Evolutionary conservation across 2,888 invertebrate genomes (phyloP).

Genomic region (Disparrhopalites patrizii): DNA sequence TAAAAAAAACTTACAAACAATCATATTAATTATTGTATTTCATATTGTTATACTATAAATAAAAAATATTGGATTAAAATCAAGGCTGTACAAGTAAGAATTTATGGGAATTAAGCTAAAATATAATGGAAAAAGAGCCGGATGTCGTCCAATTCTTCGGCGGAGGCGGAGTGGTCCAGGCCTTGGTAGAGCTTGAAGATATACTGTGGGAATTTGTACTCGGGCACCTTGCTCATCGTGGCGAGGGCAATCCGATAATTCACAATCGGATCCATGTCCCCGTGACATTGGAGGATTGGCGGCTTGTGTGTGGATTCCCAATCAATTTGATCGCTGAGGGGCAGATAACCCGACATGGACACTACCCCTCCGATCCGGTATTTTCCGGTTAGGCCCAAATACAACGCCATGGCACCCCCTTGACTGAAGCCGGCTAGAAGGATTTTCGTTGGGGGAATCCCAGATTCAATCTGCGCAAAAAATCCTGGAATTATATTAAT

Average conservation of each 20-base stretch:
- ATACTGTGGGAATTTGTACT: constrained; percentile 58
- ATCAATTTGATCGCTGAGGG: constrained; percentile 81
- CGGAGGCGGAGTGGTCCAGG: constrained; percentile 81
- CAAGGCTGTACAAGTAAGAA: too few species aligned
- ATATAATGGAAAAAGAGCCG: too few species aligned
- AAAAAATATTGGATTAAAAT: too few species aligned
- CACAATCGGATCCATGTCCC: constrained; percentile 90
- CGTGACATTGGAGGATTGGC: constrained; percentile 84
- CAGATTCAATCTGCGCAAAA: constrained; percentile 58
- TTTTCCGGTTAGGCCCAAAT: constrained; percentile 81
- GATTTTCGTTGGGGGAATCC: constrained; percentile 79
- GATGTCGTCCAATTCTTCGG: constrained; percentile 59
- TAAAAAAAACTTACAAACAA: too few species aligned
- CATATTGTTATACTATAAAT: too few species aligned
- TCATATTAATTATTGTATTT: too few species aligned
- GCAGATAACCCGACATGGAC: constrained; percentile 90
- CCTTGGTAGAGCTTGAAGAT: constrained; percentile 37
- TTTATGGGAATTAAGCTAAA: too few species aligned
- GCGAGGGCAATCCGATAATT: constrained; percentile 87
- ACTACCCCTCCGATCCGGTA: constrained; percentile 83
- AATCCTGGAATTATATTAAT: too few species aligned
- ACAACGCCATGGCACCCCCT: constrained; percentile 91
- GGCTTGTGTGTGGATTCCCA: constrained; percentile 37
- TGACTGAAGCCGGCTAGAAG: constrained; percentile 94
- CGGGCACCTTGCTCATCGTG: constrained; percentile 61